A percentile compares a stretch with the other conserved stretches of the same genome.
Conservation (phyloP, 2,888 invertebrate genomes). For the Cylloceria caligata region DNA sequence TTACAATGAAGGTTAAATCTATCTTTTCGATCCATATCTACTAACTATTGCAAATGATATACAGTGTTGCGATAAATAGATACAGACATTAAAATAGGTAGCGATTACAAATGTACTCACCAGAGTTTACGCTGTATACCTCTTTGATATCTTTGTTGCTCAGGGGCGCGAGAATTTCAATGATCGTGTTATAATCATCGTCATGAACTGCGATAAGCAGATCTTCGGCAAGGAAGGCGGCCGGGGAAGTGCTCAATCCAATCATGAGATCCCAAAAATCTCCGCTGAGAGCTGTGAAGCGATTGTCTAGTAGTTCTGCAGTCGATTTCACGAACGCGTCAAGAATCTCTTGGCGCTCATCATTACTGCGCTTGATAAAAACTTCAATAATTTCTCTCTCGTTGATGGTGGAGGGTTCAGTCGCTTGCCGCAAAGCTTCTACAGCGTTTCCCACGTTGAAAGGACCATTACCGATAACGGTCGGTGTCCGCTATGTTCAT, state of each 20-base stretch:
- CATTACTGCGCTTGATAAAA: conserved; percentile 92
- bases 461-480: conserved; percentile 90
- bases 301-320: conserved; percentile 94
- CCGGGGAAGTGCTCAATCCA: conserved; percentile 93
- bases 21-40: neutral
- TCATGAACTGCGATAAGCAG: conserved; percentile 94
- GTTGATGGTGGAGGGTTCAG: conserved; percentile 97
- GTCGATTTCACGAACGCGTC: conserved; percentile 93
- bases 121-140: conserved; percentile 90
- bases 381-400: conserved; percentile 95
- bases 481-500: conserved; percentile 89
- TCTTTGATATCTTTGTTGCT: conserved; percentile 93
- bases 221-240: conserved; percentile 93
- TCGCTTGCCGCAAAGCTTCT: conserved; percentile 92
- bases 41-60: neutral
- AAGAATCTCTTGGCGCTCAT: conserved; percentile 93
- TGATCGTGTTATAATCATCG: conserved; percentile 90
- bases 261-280: conserved; percentile 94
- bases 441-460: conserved; percentile 94
- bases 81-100: neutral
- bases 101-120: conserved; percentile 86
- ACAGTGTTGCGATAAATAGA: neutral
- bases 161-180: conserved; percentile 95
- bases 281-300: conserved; percentile 94
- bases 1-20: no score